A percentile compares a stretch with the other conserved stretches of the same genome.
Evolutionary conservation across 2,797 vertebrate species (phyloP).

Genomic region (Macropus fuliginosus): DNA sequence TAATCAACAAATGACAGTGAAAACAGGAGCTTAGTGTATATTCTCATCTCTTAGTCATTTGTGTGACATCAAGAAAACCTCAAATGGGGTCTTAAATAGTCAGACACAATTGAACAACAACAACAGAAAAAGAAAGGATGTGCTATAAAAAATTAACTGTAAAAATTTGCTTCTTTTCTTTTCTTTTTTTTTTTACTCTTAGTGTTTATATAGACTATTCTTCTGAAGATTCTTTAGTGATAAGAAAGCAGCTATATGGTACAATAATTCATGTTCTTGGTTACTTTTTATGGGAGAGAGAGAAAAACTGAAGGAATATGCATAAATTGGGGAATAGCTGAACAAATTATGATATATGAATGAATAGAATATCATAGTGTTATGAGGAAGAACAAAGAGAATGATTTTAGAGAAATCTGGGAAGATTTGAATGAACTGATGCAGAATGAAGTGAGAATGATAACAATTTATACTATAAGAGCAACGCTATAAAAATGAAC

Average conservation of each 20-base stretch:
- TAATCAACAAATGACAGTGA: neutral
- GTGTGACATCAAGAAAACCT: neutral
- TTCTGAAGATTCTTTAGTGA: neutral
- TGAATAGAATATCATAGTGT: neutral
- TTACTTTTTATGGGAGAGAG: neutral
- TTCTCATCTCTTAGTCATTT: neutral
- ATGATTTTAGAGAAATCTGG: too few species aligned
- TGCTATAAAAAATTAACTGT: neutral
- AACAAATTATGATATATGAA: neutral
- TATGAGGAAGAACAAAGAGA: too few species aligned
- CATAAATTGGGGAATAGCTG: neutral
- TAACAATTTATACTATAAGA: neutral
- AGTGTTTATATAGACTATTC: neutral
- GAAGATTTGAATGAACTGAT: too few species aligned
- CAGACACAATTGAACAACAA: neutral
- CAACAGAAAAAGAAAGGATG: neutral
- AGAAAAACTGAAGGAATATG: neutral
- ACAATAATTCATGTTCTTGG: neutral
- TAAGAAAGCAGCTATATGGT: neutral
- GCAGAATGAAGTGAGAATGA: too few species aligned
- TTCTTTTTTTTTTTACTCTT: too few species aligned
- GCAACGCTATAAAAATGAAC: neutral
- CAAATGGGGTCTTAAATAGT: neutral
- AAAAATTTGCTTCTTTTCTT: too few species aligned
- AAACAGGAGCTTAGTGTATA: neutral